Evolutionary conservation across 2,113 vertebrate species (phyloP).

Genomic region (Neotoma lepida): DNA sequence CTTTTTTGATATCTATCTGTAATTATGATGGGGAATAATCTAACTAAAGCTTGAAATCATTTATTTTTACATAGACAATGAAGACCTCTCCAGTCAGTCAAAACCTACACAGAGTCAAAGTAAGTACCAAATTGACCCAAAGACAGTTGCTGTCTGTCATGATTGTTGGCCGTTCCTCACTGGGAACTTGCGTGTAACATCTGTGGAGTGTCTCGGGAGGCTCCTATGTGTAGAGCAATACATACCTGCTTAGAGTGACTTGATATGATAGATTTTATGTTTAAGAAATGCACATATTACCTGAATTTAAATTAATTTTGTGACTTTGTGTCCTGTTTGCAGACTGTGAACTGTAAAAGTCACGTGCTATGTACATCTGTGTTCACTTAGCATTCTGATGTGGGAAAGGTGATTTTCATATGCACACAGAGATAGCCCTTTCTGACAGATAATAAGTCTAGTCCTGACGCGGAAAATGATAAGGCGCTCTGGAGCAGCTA

Average conservation of each 20-base stretch:
- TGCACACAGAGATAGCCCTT: not conserved
- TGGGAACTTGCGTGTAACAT: not conserved
- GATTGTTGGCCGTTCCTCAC: not conserved
- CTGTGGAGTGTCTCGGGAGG: not conserved
- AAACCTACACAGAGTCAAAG: slow-evolving; percentile 87
- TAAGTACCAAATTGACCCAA: slow-evolving; percentile 77
- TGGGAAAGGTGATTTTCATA: slow-evolving; percentile 1
- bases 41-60: slow-evolving; percentile 72
- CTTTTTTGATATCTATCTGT: not conserved
- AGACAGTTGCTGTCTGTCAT: not conserved
- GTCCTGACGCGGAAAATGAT: not conserved
- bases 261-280: not conserved
- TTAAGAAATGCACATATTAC: not conserved
- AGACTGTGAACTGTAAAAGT: not conserved
- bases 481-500: not conserved
- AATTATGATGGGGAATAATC: slow-evolving; percentile 24
- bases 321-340: not conserved
- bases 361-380: not conserved
- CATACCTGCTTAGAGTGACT: not conserved
- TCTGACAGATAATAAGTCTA: not conserved
- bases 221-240: not conserved
- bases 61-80: slow-evolving; percentile 84
- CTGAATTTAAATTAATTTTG: not conserved
- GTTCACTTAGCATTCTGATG: not conserved
- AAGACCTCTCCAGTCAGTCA: slow-evolving; percentile 84